Conservation (phyloP, 2,888 invertebrate genomes). For the Hemicrepidius hirtus region DNA sequence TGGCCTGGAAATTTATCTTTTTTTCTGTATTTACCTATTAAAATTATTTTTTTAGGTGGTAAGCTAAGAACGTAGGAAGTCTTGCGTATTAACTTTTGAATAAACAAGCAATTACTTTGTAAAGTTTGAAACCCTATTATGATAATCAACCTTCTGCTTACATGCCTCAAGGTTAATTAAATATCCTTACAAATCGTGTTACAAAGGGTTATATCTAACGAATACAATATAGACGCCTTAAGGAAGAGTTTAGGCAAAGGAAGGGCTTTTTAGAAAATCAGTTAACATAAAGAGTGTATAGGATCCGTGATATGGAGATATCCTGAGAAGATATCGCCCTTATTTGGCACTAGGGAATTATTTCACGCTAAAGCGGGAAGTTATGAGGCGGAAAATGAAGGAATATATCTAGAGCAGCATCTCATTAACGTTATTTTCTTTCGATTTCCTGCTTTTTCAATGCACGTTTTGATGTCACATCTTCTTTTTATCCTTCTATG, state of each 20-base stretch:
- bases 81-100: too few relatives aligned
- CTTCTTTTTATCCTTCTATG: slow-evolving; percentile 1
- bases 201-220: neutral
- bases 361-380: slow-evolving; percentile 31
- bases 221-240: neutral
- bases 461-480: slow-evolving; percentile 8
- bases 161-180: neutral
- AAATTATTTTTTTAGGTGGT: too few relatives aligned
- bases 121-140: neutral
- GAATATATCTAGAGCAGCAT: slow-evolving; percentile 32
- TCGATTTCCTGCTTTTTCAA: slow-evolving; percentile 26
- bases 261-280: neutral
- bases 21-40: too few relatives aligned
- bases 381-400: slow-evolving; percentile 36
- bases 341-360: slow-evolving; percentile 34
- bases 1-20: too few relatives aligned
- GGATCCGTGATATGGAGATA: slow-evolving; percentile 27
- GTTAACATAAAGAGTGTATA: slow-evolving; percentile 14
- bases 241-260: neutral
- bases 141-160: neutral
- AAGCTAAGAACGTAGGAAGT: too few relatives aligned
- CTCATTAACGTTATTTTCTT: slow-evolving; percentile 33
- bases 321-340: slow-evolving; percentile 26
- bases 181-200: neutral
- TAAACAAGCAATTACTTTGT: too few relatives aligned